Evolutionary conservation across 2,113 vertebrate species (phyloP), one percentile per base, ranked within the genome.

Genomic region (Colaptes auratus): DNA sequence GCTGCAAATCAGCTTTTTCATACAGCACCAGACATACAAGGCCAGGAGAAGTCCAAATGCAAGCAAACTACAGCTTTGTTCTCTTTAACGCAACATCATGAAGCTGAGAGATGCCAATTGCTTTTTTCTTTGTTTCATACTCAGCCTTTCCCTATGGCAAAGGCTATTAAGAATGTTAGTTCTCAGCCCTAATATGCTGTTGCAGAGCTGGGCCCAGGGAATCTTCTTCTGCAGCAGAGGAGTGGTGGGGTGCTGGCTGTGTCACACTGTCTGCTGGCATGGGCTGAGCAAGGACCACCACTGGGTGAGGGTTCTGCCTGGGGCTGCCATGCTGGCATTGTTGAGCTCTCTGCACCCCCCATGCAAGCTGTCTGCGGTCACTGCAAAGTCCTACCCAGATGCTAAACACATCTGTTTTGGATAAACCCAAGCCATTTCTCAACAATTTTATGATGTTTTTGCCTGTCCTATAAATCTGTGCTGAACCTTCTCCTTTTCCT

Each of bases 71-170:
- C 65, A 71, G 36, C 44, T 92, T 81, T 60, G 73, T 25, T 89
- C 23, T 27, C 21, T 66, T 50, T 18, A 72, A 27, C 50, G 42
- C n/a, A 55, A 2, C 7, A 14, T 15, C 23, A 75, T 58, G 59
- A 78, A 80, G 83, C 63, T 1, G 3, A 67, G 74, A 52, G 28
- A 25, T 24, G n/a, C 23, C n/a, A 80, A 17, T 19, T 28, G 30
- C 5, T 58, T 64, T 61, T 95, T 82, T 65, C 24, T 11, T 33
- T 53, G 14, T 48, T 25, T 25, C 28, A 4, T 35, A 19, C 15
- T 63, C 30, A 9, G 12, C n/a, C 12, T 70, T 74, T 52, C 31
- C 11, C 46, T n/a, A 7, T 0, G 0, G 8, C 0, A 0, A 58
- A 80, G 25, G 6, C 18, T 5, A 50, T 56, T 56, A 53, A 56